Conservation (phyloP, 2,888 invertebrate species). For the Leptinotarsa juncta region DNA sequence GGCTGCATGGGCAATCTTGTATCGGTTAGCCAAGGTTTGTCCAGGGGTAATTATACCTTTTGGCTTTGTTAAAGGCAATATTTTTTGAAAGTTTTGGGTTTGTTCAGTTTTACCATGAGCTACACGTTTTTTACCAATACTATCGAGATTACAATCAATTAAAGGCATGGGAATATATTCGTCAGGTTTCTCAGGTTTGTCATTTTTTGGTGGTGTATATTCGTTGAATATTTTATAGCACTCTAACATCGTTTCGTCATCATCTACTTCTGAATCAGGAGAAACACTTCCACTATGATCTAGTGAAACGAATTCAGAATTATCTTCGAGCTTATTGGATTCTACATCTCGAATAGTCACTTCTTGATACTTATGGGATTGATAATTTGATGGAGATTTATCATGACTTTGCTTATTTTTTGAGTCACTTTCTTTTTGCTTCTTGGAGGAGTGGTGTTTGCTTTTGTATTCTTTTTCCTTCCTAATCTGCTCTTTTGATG, state of each 20-base stretch:
- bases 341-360: constrained; percentile 38
- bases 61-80: constrained; percentile 64
- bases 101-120: constrained; percentile 75
- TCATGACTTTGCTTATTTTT: background rate
- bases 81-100: constrained; percentile 55
- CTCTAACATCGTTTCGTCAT: constrained; percentile 75
- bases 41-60: constrained; percentile 70
- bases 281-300: constrained; percentile 28
- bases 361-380: background rate
- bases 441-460: background rate
- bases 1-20: constrained; percentile 62
- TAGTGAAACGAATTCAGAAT: constrained; percentile 28
- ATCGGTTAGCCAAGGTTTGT: constrained; percentile 68
- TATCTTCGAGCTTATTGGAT: constrained; percentile 7
- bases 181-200: constrained; percentile 33
- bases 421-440: constrained; percentile 7
- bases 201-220: constrained; percentile 68
- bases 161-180: constrained; percentile 38
- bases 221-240: constrained; percentile 90
- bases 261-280: constrained; percentile 57
- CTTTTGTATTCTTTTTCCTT: constrained; percentile 1
- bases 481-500: background rate
- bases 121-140: constrained; percentile 72
- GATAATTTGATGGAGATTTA: background rate
- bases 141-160: constrained; percentile 8